Evolutionary conservation across 2,888 invertebrate species (phyloP).

Genomic region (Erebia epiphron): DNA sequence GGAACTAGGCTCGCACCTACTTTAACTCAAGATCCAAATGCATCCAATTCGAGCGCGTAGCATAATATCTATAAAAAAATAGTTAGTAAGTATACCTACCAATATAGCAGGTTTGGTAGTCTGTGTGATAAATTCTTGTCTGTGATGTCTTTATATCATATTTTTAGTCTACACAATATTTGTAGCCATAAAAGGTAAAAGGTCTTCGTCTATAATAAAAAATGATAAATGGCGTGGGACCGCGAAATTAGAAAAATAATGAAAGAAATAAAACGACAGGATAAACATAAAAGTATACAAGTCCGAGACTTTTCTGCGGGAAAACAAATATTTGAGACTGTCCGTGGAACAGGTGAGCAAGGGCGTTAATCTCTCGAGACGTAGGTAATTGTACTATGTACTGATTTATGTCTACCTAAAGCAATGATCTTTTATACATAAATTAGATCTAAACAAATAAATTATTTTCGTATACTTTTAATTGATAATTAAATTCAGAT

Average conservation of each 20-base stretch:
- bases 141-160: slow-evolving; percentile 3
- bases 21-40: too few species aligned
- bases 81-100: too few species aligned
- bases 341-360: slow-evolving; percentile 50
- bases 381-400: slow-evolving; percentile 21
- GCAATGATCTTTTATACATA: background rate
- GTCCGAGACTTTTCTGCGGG: slow-evolving; percentile 42
- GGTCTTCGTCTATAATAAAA: slow-evolving; percentile 27
- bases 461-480: too few species aligned
- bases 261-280: slow-evolving; percentile 35
- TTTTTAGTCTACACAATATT: slow-evolving; percentile 7
- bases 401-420: slow-evolving; percentile 42
- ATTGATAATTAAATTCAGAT: too few species aligned
- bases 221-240: slow-evolving; percentile 32
- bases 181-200: slow-evolving; percentile 26
- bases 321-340: slow-evolving; percentile 47
- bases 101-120: too few species aligned
- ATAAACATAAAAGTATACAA: slow-evolving; percentile 45
- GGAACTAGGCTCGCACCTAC: too few species aligned
- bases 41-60: too few species aligned
- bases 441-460: background rate
- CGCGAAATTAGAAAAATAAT: slow-evolving; percentile 39
- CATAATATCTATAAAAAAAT: too few species aligned
- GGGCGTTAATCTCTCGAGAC: slow-evolving; percentile 47
- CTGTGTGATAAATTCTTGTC: background rate